Conservation (phyloP, 92 coral and sea anemone genomes). For the Epizoanthus ramosus region DNA sequence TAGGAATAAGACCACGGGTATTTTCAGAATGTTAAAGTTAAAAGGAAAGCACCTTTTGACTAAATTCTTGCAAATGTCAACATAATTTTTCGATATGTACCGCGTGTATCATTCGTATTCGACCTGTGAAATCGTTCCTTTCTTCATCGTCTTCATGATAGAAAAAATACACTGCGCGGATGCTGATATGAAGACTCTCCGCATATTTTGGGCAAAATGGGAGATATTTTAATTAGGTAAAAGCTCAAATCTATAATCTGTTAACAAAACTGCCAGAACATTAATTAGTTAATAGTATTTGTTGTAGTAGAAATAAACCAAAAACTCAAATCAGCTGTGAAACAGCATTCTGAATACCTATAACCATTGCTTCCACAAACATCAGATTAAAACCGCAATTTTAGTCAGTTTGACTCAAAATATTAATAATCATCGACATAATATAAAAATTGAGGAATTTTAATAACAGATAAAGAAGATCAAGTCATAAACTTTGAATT, state of each 20-base stretch:
- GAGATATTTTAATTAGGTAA: conserved; percentile 29
- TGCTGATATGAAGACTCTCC: no score
- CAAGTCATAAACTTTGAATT: not conserved
- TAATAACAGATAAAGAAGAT: no score
- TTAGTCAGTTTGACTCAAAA: no score
- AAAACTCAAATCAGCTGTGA: not conserved
- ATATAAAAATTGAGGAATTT: no score
- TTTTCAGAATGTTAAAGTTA: not conserved
- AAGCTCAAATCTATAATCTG: conserved; percentile 2
- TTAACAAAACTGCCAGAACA: conserved; percentile 22
- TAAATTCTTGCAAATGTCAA: not conserved
- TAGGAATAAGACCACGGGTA: no score
- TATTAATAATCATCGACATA: no score
- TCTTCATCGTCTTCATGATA: no score
- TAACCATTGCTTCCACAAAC: not conserved
- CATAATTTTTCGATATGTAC: not conserved
- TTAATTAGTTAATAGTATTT: conserved; percentile 37
- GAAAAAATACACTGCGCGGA: no score
- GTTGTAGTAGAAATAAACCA: conserved; percentile 1
- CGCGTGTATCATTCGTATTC: no score
- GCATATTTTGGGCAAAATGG: conserved; percentile 3
- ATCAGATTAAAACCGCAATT: no score
- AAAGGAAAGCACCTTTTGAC: not conserved
- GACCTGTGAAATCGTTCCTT: no score
- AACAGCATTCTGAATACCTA: not conserved